Base-by-base conservation (phyloP, 2,797 vertebrate species). In the Leptatherina wallacei region DNA sequence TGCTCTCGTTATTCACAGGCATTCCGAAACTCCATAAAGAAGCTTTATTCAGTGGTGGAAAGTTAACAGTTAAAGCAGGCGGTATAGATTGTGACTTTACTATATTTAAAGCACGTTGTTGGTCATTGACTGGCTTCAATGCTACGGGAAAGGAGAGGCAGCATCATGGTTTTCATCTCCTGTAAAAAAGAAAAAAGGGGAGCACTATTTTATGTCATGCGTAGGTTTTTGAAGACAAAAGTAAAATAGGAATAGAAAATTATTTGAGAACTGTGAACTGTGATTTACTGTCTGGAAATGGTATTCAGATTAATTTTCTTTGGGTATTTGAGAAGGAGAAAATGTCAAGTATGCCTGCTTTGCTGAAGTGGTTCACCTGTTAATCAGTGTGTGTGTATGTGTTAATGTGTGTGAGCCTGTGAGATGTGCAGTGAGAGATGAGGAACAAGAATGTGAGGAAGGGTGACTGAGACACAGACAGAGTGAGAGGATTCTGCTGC, bases 271-370 rank as follows among this genome's bases (percentile, higher is more conserved):
- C 54, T 70, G 71, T 58, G 40, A 56, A 70, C 29, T 16, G 8
- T 69, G 69, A 38, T 83, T 38, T 60, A 72, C 20, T 49, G 55
- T 65, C 67, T 29, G 0, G 59, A 76, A 65, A 55, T 65, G 75
- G 30, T 68, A 69, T 79, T 83, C 61, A 68, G 44, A 58, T 69
- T 0, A 7, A 71, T 70, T 80, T 61, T 75, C 61, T 65, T 65
- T 66, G 57, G 60, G 49, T 73, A 57, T 82, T 75, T 62, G 54
- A 78, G 35, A 73, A 55, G 61, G 70, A 81, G 59, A 76, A 80
- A 77, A 80, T 78, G 77, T 83, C 65, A 88, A 84, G 83, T 81
- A 52, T 32, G 62, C 3, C 60, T 65, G 35, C 61, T 83, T 68
- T 74, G 51, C 71, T 83, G 57, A 74, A 83, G 80, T 65, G 59